These are phyloP conservation scores for Perca fluviatilis DNA, from an alignment of 2,113 vertebrate genomes.

Conservation along the genomic window DNA sequence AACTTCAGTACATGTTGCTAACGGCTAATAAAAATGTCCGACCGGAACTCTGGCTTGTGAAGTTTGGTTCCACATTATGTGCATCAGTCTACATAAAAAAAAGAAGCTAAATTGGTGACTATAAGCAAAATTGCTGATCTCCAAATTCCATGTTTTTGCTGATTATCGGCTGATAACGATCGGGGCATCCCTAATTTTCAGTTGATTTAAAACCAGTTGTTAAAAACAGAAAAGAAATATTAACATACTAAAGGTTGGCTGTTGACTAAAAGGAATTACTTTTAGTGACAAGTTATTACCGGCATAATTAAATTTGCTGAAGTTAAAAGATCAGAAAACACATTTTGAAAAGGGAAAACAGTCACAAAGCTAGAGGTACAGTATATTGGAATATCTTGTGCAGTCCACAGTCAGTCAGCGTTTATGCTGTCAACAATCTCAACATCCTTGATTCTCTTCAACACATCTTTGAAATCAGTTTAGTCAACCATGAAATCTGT, in stretches of 20 bases:
- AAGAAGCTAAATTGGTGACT: too few relatives aligned
- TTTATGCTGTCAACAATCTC: neutral
- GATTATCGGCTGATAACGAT: too few relatives aligned
- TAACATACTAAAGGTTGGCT: neutral
- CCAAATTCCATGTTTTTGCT: too few relatives aligned
- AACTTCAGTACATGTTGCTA: too few relatives aligned
- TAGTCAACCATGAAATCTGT: neutral
- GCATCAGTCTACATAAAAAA: too few relatives aligned
- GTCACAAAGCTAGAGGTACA: neutral
- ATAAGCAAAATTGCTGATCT: too few relatives aligned
- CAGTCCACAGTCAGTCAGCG: neutral
- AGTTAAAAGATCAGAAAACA: neutral
- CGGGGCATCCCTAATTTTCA: too few relatives aligned
- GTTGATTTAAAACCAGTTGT: neutral
- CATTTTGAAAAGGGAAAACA: neutral
- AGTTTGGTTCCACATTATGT: too few relatives aligned
- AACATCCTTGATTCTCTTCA: neutral
- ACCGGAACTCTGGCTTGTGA: too few relatives aligned
- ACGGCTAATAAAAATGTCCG: too few relatives aligned
- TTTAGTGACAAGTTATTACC: neutral
- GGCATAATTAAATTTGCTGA: neutral
- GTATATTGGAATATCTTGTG: neutral
- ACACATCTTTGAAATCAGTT: slow-evolving; percentile 14
- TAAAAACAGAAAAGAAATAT: neutral
- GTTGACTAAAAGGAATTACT: neutral